phyloP scores from a whole-genome alignment of 2,797 vertebrate species.

The Sebastes goodei region DNA sequence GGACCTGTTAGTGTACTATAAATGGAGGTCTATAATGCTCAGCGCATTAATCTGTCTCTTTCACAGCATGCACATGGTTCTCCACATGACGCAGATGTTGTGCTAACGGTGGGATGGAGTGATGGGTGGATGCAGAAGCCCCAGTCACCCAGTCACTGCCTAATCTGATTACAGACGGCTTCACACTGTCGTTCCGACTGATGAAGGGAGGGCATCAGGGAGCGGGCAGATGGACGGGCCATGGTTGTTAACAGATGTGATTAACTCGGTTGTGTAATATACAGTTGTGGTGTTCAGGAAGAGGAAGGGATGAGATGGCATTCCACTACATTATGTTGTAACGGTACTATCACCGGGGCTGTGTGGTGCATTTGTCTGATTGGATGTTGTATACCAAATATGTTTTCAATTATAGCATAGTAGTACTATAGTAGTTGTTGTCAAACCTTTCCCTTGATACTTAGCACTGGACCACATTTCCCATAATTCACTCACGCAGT shows the following conservation, averaged over 20 bases:
- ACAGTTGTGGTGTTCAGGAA: slow-evolving; percentile 42
- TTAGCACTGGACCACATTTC: neutral
- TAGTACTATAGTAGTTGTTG: neutral
- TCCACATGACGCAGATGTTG: slow-evolving; percentile 73
- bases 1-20: slow-evolving; percentile 24
- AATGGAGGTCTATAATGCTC: slow-evolving; percentile 22
- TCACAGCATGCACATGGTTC: slow-evolving; percentile 63
- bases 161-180: slow-evolving; percentile 77
- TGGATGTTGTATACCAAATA: neutral
- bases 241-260: slow-evolving; percentile 66
- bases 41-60: slow-evolving; percentile 54
- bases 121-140: slow-evolving; percentile 58
- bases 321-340: neutral
- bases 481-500: neutral
- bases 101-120: slow-evolving; percentile 58
- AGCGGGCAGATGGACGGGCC: slow-evolving; percentile 63
- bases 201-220: slow-evolving; percentile 45
- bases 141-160: slow-evolving; percentile 65
- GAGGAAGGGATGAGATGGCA: slow-evolving; percentile 10
- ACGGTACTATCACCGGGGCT: neutral
- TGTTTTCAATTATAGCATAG: neutral
- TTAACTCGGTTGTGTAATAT: slow-evolving; percentile 70
- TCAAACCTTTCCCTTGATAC: neutral
- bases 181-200: slow-evolving; percentile 50
- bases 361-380: neutral